phyloP scores from a whole-genome alignment of 2,797 vertebrate species.

The Otolemur crassicaudatus region DNA sequence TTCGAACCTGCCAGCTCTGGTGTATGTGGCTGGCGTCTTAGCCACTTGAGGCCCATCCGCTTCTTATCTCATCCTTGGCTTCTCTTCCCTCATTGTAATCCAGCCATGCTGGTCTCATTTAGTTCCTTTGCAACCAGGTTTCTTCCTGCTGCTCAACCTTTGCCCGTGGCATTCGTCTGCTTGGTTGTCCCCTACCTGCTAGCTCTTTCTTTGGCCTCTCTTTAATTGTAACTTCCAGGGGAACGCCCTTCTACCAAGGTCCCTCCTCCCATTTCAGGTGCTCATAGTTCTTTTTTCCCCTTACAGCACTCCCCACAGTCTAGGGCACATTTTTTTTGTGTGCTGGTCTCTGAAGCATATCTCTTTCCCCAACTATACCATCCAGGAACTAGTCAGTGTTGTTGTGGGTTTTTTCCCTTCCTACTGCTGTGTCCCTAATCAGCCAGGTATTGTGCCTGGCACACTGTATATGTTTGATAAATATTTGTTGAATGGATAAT shows the following conservation, averaged over 20 bases:
- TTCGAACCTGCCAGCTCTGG: too few species aligned
- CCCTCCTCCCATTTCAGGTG: rapidly evolving
- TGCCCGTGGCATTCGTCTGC: not conserved
- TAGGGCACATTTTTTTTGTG: rapidly evolving
- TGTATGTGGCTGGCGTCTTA: too few species aligned
- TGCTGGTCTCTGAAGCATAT: not conserved
- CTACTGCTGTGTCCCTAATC: not conserved
- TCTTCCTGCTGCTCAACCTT: not conserved
- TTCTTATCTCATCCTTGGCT: not conserved
- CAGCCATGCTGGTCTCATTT: not conserved
- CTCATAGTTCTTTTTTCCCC: not conserved
- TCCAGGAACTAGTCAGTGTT: not conserved
- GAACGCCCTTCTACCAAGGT: not conserved
- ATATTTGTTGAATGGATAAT: not conserved
- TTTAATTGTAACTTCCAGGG: not conserved
- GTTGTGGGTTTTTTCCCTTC: not conserved
- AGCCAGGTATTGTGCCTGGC: too few species aligned
- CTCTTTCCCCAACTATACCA: not conserved
- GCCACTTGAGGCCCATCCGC: too few species aligned
- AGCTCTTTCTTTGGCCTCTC: not conserved
- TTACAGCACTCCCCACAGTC: not conserved
- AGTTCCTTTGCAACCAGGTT: not conserved
- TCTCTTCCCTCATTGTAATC: not conserved
- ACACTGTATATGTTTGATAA: not conserved
- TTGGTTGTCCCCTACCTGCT: not conserved